These are phyloP conservation scores for Argentina silus DNA, from an alignment of 2,797 vertebrate species.

Conservation along the genomic window DNA sequence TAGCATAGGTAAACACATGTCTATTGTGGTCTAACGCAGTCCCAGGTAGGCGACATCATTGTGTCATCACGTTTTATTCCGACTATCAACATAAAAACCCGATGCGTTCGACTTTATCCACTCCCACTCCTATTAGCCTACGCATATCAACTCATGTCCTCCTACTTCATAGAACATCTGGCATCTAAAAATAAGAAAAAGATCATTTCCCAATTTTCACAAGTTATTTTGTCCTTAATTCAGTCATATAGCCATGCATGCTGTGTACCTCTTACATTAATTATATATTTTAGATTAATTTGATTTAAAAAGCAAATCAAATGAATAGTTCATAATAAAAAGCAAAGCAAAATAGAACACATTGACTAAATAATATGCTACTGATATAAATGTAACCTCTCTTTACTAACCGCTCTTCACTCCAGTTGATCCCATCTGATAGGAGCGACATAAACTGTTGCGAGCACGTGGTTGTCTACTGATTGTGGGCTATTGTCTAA, in stretches of 20 bases:
- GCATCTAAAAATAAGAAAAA: conserved; percentile 46
- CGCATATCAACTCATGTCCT: conserved; percentile 58
- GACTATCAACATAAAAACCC: conserved; percentile 63
- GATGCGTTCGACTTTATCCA: conserved; percentile 61
- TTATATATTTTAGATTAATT: not conserved
- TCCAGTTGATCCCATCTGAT: conserved; percentile 42
- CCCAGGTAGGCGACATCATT: conserved; percentile 65
- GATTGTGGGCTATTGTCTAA: conserved; percentile 74
- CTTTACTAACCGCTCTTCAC: not conserved
- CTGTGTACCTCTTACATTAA: not conserved
- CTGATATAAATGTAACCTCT: not conserved
- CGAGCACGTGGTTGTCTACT: conserved; percentile 81
- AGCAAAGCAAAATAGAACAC: not conserved
- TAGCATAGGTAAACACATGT: conserved; percentile 65
- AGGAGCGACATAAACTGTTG: conserved; percentile 53
- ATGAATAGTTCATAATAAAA: not conserved
- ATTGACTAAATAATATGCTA: not conserved
- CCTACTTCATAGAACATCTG: conserved; percentile 52
- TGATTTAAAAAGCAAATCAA: not conserved
- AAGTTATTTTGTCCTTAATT: conserved; percentile 5
- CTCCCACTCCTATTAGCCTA: conserved; percentile 70
- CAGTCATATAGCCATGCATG: not conserved
- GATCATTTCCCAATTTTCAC: not conserved
- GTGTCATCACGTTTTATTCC: conserved; percentile 74
- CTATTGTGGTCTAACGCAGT: conserved; percentile 48